Base-by-base conservation (phyloP, 1,140 invertebrate genomes). In the Linepithema humile region DNA sequence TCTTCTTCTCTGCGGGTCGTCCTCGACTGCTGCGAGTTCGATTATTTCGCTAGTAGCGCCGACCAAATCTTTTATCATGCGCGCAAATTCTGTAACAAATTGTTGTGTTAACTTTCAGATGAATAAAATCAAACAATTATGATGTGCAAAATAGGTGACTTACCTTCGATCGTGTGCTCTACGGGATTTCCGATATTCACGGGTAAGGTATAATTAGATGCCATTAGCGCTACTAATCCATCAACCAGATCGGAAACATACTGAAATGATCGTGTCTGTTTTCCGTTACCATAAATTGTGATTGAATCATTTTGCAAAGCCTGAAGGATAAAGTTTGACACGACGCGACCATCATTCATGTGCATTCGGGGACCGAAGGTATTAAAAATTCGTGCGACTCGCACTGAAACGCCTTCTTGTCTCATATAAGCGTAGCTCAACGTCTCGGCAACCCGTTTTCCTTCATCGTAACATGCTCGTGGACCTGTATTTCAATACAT, bases 351-450 rank as follows among this genome's bases (percentile, higher is more conserved):
- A 95, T 99, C 99, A 91, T 99, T 99, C 95, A 99, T 98, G 91
- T 99, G 99, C 99, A 99, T 99, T 91, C 99, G 95, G 0, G 99
- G 99, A n/a, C 99, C 99, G 93, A 99, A 99, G 0, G 99, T 99
- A 92, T 99, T 99, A 92, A 99, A 99, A 87, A 99, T 99, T 85
- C 99, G 95, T 0, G 99, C 99, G 32, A 99, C 98, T 84, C 99
- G 95, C 4, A 99, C 98, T 73, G 98, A 96, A 9, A 99, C 97
- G 59, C 98, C 97, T 93, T 99, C 99, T 94, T 99, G 98, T 92
- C 99, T 99, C 35, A 97, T 97, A 94, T 99, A 99, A 0, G 99
- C 98, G 93, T 99, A 99, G 86, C 98, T 98, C 40, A 99, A 95
- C 0, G 99, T 98, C 94, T 99, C 99, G 0, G 99, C 98, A 4